Evolutionary conservation across 2,888 invertebrate species (phyloP).

Genomic region (Eugnorisma glareosa): DNA sequence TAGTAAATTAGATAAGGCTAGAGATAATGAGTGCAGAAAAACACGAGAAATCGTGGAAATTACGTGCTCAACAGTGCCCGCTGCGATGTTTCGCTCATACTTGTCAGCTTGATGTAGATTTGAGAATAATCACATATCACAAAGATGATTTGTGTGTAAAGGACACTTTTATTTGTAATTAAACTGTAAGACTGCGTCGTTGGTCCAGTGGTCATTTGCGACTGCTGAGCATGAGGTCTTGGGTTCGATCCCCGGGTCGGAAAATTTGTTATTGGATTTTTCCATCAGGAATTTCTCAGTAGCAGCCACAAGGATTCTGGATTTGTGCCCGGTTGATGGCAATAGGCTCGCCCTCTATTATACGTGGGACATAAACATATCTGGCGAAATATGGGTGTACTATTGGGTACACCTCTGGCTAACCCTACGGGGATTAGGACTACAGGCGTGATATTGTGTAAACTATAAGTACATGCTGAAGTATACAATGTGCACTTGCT

Average conservation of each 20-base stretch:
- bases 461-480: conserved; percentile 27
- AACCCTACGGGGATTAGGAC: neutral
- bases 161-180: neutral
- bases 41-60: neutral
- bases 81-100: neutral
- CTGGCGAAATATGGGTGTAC: no score
- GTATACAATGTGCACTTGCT: conserved; percentile 9
- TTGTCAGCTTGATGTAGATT: conserved; percentile 17
- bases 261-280: no score
- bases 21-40: conserved; percentile 6
- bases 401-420: no score
- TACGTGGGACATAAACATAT: no score
- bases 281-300: no score
- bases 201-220: no score
- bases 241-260: no score
- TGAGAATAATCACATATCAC: conserved; percentile 66
- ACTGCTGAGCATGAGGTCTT: no score
- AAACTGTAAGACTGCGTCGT: no score
- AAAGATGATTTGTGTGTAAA: conserved; percentile 30
- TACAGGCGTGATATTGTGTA: neutral
- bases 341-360: no score
- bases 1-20: conserved; percentile 6
- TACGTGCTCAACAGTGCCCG: neutral
- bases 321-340: no score
- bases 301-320: no score